phyloP scores from a whole-genome alignment of 2,888 invertebrate genomes.

The Aromia moschata region DNA sequence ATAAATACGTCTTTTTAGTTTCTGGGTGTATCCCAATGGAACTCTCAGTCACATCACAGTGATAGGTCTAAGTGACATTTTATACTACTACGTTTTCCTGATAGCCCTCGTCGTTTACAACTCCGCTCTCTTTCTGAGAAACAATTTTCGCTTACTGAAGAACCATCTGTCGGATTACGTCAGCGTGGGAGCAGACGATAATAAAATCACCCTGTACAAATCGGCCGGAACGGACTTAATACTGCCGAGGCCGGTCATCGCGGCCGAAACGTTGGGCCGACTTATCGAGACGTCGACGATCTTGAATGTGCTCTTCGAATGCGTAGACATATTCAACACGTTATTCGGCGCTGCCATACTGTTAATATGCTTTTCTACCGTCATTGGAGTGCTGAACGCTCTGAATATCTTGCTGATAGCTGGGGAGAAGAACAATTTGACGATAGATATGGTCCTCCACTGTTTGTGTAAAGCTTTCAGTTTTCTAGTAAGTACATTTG shows the following conservation, averaged over 20 bases:
- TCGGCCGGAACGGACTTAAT: slow-evolving; percentile 1
- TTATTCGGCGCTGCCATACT: slow-evolving; percentile 33
- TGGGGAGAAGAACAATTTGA: slow-evolving; percentile 28
- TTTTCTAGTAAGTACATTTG: slow-evolving; percentile 33
- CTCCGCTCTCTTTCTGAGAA: slow-evolving; percentile 22
- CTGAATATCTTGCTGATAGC: slow-evolving; percentile 30
- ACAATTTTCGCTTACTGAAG: slow-evolving; percentile 24
- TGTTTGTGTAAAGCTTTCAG: slow-evolving; percentile 24
- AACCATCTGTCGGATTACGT: slow-evolving; percentile 16
- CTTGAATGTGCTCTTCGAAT: slow-evolving; percentile 32
- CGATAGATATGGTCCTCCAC: slow-evolving; percentile 26
- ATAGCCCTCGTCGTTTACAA: slow-evolving; percentile 32
- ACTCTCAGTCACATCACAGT: not conserved
- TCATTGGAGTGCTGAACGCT: slow-evolving; percentile 26
- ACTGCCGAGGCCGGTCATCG: slow-evolving; percentile 13
- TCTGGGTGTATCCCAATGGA: not conserved
- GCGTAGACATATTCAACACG: slow-evolving; percentile 31
- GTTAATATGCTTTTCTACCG: slow-evolving; percentile 32
- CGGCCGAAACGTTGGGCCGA: slow-evolving; percentile 22
- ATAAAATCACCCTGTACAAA: slow-evolving; percentile 10
- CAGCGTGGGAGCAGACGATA: slow-evolving; percentile 6
- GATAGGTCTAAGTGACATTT: slow-evolving; percentile 16
- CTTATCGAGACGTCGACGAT: slow-evolving; percentile 34
- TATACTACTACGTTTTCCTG: slow-evolving; percentile 35
- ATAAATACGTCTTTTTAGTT: too few relatives aligned